These are phyloP conservation scores for Cryptotermes secundus DNA, from an alignment of 1,140 invertebrate genomes.

Conservation along the genomic window DNA sequence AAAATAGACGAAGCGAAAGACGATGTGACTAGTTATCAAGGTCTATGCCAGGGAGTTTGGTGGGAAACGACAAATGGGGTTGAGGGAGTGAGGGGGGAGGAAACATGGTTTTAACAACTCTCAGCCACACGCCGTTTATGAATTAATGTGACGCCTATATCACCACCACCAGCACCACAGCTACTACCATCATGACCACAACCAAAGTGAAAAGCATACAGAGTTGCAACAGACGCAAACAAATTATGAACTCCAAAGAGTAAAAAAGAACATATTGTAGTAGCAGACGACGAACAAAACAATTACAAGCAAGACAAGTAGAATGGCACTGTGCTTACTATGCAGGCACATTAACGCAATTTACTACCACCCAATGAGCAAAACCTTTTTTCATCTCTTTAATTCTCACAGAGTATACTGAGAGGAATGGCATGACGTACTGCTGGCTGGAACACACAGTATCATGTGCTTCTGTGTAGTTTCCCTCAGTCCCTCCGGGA, in stretches of 20 bases:
- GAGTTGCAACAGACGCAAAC: not conserved
- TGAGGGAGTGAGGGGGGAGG: not conserved
- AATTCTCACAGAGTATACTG: too few species aligned
- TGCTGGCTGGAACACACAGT: too few species aligned
- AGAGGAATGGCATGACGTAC: too few species aligned
- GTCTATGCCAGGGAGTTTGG: not conserved
- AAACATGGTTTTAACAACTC: constrained; percentile 13
- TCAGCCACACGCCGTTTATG: constrained; percentile 3
- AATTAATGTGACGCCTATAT: constrained; percentile 2
- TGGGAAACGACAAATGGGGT: not conserved
- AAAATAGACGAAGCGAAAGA: not conserved
- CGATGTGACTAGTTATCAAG: not conserved
- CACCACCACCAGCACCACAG: not conserved
- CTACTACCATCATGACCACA: not conserved
- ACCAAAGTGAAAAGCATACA: not conserved
- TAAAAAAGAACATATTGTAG: not conserved
- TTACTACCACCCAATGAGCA: too few species aligned
- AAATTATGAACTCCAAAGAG: not conserved
- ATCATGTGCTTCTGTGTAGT: too few species aligned
- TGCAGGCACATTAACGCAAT: too few species aligned
- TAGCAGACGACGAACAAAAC: not conserved
- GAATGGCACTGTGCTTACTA: not conserved
- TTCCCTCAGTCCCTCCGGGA: too few species aligned
- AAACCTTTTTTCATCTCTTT: too few species aligned
- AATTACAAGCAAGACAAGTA: not conserved